Evolutionary conservation across 1,140 invertebrate species (phyloP), one percentile per base, ranked within the genome.

Genomic region (Drosophila repletoides): DNA sequence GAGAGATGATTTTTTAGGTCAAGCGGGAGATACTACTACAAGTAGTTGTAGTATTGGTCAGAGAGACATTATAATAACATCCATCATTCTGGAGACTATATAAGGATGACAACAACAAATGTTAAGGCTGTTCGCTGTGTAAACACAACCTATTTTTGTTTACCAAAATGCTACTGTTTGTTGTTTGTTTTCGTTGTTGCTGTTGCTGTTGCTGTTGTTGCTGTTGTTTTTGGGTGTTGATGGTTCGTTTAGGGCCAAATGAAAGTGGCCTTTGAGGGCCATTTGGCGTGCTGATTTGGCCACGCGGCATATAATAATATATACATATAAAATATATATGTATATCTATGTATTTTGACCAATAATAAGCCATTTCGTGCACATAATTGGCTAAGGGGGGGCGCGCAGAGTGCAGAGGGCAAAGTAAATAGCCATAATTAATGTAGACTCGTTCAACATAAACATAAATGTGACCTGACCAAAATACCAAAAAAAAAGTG

Each of bases 331-430:
- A 59, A 19, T 24, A 5, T 40, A 26, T 72, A 15, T 53, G 55
- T 70, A 26, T 79, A 55, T 63, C 36, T 73, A 55, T 73, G 59
- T 77, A 75, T 86, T 34, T 66, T 29, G 51, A 19, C 67, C 80
- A 86, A 84, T 84, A 84, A 86, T 84, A 84, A 72, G 80, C 80
- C 72, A 84, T 84, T 84, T 84, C 67, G 80, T 84, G 80, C 80
- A 72, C 80, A 84, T 84, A 84, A 84, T 84, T 84, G 80, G 76
- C 75, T n/a, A n/a, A 67, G 55, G 65, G 64, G 61, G 71, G 59
- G 41, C 60, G 43, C 64, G 59, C 55, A 72, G 60, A 86, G 80
- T 68, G 61, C 74, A 63, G 41, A 64, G 43, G 69, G 59, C 55
- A 72, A 64, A 86, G 80, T 68, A 84, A 84, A 84, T 86, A 84